Conservation (phyloP, 2,113 vertebrate genomes). For the Stercorarius parasiticus region DNA sequence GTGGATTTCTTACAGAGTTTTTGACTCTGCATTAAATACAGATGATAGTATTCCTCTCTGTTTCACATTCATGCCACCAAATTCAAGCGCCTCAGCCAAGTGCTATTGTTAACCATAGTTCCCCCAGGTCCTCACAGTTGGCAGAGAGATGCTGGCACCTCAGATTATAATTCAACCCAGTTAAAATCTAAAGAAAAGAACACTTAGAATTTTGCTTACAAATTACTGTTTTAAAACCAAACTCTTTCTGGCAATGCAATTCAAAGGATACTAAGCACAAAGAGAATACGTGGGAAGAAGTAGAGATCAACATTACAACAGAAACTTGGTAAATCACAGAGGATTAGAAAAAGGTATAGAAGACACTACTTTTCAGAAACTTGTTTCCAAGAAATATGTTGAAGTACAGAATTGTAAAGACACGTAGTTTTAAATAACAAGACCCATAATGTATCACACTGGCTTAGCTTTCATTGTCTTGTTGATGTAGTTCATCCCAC, state of each 20-base stretch:
- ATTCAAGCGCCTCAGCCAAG: not conserved
- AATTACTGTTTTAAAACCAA: not conserved
- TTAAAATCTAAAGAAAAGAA: not conserved
- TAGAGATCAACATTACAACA: not conserved
- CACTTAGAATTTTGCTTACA: not conserved
- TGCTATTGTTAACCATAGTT: not conserved
- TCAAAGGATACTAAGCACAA: not conserved
- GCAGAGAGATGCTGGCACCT: not conserved
- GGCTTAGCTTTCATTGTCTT: not conserved
- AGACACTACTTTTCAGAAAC: not conserved
- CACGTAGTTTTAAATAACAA: not conserved
- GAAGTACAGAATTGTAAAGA: not conserved
- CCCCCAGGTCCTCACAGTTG: not conserved
- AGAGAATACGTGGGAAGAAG: not conserved
- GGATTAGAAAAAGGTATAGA: not conserved
- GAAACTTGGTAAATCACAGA: not conserved
- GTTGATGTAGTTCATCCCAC: not conserved
- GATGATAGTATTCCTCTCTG: not conserved
- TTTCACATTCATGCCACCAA: not conserved
- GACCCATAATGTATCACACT: not conserved
- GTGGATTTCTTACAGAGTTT: not conserved
- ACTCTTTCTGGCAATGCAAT: not conserved
- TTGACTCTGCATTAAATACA: not conserved
- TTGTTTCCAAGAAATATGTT: not conserved
- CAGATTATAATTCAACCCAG: not conserved